Percentiles rank a stretch among this genome's conserved stretches.
phyloP scores from a whole-genome alignment of 2,888 invertebrate species.

The Macrosoma leucophasiata region DNA sequence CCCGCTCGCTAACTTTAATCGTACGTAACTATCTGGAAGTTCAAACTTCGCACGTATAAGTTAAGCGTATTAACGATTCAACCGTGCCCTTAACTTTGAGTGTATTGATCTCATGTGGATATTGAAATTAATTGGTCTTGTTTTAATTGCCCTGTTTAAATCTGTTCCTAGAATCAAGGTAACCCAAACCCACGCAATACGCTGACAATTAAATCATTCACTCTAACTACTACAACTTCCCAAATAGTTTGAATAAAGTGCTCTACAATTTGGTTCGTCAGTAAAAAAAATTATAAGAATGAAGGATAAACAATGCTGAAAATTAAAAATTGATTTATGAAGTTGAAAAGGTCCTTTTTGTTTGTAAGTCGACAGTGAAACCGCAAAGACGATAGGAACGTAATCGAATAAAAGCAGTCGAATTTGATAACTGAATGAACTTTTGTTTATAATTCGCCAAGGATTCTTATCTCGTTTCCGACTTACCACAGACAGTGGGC shows the following conservation, averaged over 20 bases:
- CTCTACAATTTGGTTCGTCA: too few species aligned
- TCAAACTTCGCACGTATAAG: conserved; percentile 55
- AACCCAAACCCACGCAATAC: too few species aligned
- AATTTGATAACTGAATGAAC: conserved; percentile 51
- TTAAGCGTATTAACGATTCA: conserved; percentile 60
- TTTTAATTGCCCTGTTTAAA: conserved; percentile 27
- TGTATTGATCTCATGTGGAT: conserved; percentile 48
- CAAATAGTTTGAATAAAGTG: too few species aligned
- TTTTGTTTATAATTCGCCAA: conserved; percentile 56
- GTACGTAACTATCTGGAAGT: conserved; percentile 45
- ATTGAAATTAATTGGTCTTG: conserved; percentile 49
- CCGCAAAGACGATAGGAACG: conserved; percentile 42
- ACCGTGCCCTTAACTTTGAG: conserved; percentile 45
- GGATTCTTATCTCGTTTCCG: conserved; percentile 51
- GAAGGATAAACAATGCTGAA: too few species aligned
- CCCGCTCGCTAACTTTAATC: conserved; percentile 49
- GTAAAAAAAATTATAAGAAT: too few species aligned
- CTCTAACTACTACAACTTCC: too few species aligned
- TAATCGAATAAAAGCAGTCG: conserved; percentile 46
- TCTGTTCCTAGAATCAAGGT: too few species aligned
- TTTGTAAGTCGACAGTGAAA: conserved; percentile 38
- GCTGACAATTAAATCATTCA: too few species aligned
- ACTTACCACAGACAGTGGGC: conserved; percentile 34
- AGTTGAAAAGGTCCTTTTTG: conserved; percentile 1
- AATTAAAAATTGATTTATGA: too few species aligned